These are phyloP conservation scores for Trissolcus basalis DNA, from an alignment of 1,140 invertebrate species.

Conservation along the genomic window DNA sequence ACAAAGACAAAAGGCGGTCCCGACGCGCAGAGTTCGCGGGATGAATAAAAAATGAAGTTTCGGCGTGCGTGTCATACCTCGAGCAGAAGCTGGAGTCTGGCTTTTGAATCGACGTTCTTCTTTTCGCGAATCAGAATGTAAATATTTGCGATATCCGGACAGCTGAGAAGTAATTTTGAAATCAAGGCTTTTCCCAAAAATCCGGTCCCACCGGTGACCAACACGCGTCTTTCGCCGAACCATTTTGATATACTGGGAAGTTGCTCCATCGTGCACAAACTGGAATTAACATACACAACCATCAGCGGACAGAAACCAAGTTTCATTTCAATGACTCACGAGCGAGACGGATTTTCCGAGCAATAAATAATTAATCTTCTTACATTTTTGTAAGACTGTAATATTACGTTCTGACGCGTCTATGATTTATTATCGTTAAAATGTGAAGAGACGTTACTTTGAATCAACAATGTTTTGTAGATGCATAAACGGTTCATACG, in stretches of 20 bases:
- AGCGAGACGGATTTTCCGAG: too few relatives aligned
- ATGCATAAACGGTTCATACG: too few relatives aligned
- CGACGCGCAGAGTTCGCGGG: too few relatives aligned
- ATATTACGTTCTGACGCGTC: too few relatives aligned
- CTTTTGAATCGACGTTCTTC: conserved; percentile 76
- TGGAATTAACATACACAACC: not conserved
- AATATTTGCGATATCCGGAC: conserved; percentile 80
- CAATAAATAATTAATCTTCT: too few relatives aligned
- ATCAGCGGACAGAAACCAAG: not conserved
- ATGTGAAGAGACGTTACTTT: too few relatives aligned
- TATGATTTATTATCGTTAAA: too few relatives aligned
- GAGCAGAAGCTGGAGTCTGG: conserved; percentile 69
- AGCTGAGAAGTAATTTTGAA: conserved; percentile 84
- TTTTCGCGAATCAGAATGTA: conserved; percentile 85
- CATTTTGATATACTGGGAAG: conserved; percentile 74
- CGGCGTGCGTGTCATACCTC: too few relatives aligned
- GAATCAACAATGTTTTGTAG: too few relatives aligned
- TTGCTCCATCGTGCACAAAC: conserved; percentile 35
- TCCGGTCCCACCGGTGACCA: conserved; percentile 80
- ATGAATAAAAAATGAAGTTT: too few relatives aligned
- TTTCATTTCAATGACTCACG: not conserved
- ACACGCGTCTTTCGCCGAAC: conserved; percentile 78
- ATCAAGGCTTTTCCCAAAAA: conserved; percentile 87
- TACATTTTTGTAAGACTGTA: too few relatives aligned
- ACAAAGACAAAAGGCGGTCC: too few relatives aligned